Conservation (phyloP, 2,888 invertebrate genomes). For the Penaeus monodon region DNA sequence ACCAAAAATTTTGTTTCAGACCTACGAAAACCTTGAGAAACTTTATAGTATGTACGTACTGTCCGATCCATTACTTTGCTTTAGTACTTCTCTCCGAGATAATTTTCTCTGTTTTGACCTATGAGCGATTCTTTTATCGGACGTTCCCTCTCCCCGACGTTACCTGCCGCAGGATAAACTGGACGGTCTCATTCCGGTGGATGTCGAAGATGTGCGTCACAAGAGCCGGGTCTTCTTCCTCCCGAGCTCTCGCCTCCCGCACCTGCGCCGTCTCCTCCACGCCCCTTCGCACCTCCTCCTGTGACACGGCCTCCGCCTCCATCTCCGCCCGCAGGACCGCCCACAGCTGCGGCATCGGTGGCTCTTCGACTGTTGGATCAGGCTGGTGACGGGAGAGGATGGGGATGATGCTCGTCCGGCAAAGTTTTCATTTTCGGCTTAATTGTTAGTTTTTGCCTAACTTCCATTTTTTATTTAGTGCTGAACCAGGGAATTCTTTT, state of each 20-base stretch:
- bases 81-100: no score
- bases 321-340: slow-evolving; percentile 47
- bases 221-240: slow-evolving; percentile 35
- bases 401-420: background rate
- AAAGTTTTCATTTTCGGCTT: no score
- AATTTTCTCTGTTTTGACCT: no score
- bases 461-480: no score
- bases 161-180: slow-evolving; percentile 50
- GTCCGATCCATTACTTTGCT: no score
- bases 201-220: slow-evolving; percentile 47
- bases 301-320: slow-evolving; percentile 30
- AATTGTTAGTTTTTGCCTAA: no score
- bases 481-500: no score
- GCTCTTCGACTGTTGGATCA: slow-evolving; percentile 48
- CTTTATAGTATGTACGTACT: no score
- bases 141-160: background rate
- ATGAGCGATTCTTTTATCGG: no score
- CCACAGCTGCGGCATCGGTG: slow-evolving; percentile 44
- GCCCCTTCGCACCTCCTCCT: slow-evolving; percentile 33
- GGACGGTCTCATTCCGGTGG: slow-evolving; percentile 45
- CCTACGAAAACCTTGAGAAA: no score
- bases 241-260: slow-evolving; percentile 12
- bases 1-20: no score
- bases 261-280: slow-evolving; percentile 52
- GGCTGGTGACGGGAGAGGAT: slow-evolving; percentile 63